Evolutionary conservation across 1,140 invertebrate genomes (phyloP).

Genomic region (Ips typographus): DNA sequence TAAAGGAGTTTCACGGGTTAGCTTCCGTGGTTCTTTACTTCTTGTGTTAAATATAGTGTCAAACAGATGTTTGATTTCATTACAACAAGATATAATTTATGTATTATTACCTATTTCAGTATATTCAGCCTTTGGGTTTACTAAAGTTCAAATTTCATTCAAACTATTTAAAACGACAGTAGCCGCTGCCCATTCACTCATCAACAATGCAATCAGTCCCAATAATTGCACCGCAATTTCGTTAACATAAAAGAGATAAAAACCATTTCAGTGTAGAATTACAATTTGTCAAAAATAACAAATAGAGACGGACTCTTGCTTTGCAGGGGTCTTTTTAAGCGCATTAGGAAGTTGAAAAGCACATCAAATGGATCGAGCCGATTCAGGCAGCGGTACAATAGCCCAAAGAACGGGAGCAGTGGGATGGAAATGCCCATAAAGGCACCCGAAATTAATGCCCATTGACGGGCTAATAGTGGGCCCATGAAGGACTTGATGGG

Average conservation of each 20-base stretch:
- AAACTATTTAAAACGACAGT: too few species aligned
- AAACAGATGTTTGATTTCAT: too few species aligned
- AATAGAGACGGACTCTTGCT: conserved; percentile 16
- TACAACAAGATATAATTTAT: too few species aligned
- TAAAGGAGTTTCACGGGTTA: too few species aligned
- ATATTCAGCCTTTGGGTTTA: too few species aligned
- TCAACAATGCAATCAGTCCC: too few species aligned
- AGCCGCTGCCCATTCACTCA: too few species aligned
- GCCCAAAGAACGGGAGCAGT: conserved; percentile 25
- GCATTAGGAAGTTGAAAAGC: conserved; percentile 32
- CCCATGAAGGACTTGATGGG: conserved; percentile 17
- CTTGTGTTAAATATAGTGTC: too few species aligned
- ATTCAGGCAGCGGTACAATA: conserved; percentile 7
- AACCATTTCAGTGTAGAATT: conserved; percentile 19
- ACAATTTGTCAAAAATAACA: conserved; percentile 30
- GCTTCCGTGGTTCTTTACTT: too few species aligned
- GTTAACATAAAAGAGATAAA: not conserved
- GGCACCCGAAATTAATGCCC: conserved; percentile 29
- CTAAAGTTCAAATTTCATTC: too few species aligned
- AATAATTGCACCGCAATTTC: not conserved
- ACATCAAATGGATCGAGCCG: conserved; percentile 31
- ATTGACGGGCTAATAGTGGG: conserved; percentile 37
- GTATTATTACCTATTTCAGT: too few species aligned
- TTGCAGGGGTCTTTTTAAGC: conserved; percentile 25
- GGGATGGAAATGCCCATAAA: conserved; percentile 28